These are phyloP conservation scores for Apotomis capreana DNA, from an alignment of 2,888 invertebrate species.

Conservation along the genomic window DNA sequence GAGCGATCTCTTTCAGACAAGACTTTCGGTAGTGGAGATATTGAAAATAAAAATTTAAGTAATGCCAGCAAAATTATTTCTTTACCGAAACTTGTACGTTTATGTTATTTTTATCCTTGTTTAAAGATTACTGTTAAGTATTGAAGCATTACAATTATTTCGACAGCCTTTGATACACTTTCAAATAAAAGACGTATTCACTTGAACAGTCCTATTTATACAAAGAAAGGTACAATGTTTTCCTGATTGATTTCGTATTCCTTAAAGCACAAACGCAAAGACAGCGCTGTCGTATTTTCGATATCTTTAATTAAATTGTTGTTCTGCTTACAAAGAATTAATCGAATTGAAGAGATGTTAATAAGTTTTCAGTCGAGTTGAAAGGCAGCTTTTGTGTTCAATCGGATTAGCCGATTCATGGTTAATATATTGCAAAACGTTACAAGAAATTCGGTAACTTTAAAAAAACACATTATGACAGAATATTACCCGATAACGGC, in stretches of 20 bases:
- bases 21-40: too few relatives aligned
- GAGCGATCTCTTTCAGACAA: too few relatives aligned
- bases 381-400: constrained; percentile 6
- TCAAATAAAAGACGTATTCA: too few relatives aligned
- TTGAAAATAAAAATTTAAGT: too few relatives aligned
- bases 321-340: constrained; percentile 23
- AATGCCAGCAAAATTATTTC: too few relatives aligned
- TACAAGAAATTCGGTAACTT: neutral
- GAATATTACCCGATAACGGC: too few relatives aligned
- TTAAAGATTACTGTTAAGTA: too few relatives aligned
- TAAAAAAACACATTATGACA: too few relatives aligned
- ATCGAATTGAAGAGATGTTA: constrained; percentile 11
- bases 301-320: constrained; percentile 24
- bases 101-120: too few relatives aligned
- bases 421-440: neutral
- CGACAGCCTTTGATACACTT: too few relatives aligned
- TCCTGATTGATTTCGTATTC: neutral
- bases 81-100: too few relatives aligned
- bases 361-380: constrained; percentile 18
- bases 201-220: neutral
- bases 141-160: too few relatives aligned
- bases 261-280: neutral
- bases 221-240: neutral
- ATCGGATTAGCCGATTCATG: constrained; percentile 5
- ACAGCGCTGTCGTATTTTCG: neutral